These are phyloP conservation scores for Cloeon dipterum DNA, from an alignment of 2,888 invertebrate genomes.

Conservation along the genomic window DNA sequence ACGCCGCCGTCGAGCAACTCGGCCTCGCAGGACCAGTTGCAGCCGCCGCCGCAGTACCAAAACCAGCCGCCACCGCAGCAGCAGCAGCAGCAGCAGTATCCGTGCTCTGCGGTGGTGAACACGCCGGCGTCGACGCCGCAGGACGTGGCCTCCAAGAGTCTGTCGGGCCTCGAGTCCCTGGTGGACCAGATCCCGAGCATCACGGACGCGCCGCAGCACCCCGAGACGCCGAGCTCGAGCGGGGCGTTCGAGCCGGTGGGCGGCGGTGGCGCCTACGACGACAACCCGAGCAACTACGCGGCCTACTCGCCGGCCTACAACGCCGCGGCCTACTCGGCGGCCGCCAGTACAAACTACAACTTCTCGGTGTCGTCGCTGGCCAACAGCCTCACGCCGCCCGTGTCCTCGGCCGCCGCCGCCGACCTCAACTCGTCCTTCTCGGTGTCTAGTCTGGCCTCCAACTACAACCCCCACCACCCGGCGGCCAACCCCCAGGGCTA, in stretches of 20 bases:
- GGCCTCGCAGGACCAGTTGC: constrained; percentile 10
- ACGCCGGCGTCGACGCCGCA: constrained; percentile 17
- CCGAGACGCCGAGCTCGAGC: constrained; percentile 10
- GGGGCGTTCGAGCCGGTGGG: too few relatives aligned
- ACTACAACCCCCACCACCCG: constrained; percentile 15
- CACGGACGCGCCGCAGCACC: constrained; percentile 32
- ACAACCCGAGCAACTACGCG: constrained; percentile 9
- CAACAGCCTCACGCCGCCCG: constrained; percentile 12
- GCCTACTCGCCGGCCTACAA: constrained; percentile 13
- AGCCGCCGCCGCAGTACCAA: too few relatives aligned
- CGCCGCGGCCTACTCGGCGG: constrained; percentile 8
- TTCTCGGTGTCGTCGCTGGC: constrained; percentile 17
- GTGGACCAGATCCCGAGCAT: constrained; percentile 83
- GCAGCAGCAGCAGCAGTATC: constrained; percentile 9
- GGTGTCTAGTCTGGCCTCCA: constrained; percentile 21
- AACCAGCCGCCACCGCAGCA: too few relatives aligned
- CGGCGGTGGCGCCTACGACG: constrained; percentile 11
- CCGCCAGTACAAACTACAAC: constrained; percentile 12
- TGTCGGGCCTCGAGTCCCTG: constrained; percentile 67
- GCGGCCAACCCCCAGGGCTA: constrained; percentile 15
- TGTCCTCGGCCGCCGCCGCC: constrained; percentile 7
- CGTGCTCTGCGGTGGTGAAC: constrained; percentile 12
- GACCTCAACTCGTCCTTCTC: constrained; percentile 19
- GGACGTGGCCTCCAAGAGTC: constrained; percentile 64
- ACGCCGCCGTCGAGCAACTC: constrained; percentile 12